These are phyloP conservation scores for Rhynchophorus ferrugineus DNA, from an alignment of 1,140 invertebrate genomes.

Conservation along the genomic window DNA sequence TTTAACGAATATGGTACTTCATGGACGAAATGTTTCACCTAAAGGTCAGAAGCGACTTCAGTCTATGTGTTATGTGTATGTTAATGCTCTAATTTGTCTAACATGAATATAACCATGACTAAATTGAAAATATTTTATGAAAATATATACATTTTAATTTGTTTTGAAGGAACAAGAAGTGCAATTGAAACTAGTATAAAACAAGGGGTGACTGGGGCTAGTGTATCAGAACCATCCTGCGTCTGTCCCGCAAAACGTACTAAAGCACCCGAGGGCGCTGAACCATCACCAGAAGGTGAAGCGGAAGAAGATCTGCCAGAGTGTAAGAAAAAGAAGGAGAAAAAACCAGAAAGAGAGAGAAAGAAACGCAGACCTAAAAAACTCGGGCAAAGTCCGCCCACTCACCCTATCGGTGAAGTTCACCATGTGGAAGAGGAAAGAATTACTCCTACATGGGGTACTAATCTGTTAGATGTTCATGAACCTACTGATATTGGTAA, in stretches of 20 bases:
- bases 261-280: constrained; percentile 16
- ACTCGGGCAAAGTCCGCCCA: constrained; percentile 20
- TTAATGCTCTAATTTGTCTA: no score
- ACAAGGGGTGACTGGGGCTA: not conserved
- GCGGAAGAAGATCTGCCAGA: constrained; percentile 5
- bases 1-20: no score
- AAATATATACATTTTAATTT: not conserved
- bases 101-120: no score
- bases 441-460: constrained; percentile 35
- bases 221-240: constrained; percentile 5
- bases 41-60: no score
- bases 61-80: no score
- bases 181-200: constrained; percentile 17
- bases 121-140: no score
- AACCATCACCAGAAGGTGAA: constrained; percentile 4
- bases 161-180: constrained; percentile 21
- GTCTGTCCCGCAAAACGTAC: constrained; percentile 10
- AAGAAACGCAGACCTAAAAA: constrained; percentile 17
- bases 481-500: constrained; percentile 15
- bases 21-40: no score
- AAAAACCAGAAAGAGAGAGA: constrained; percentile 4
- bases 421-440: constrained; percentile 18
- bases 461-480: constrained; percentile 33
- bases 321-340: constrained; percentile 1
- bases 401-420: constrained; percentile 17